Conservation (phyloP, 2,113 vertebrate species). For the Ctenodactylus gundi region DNA sequence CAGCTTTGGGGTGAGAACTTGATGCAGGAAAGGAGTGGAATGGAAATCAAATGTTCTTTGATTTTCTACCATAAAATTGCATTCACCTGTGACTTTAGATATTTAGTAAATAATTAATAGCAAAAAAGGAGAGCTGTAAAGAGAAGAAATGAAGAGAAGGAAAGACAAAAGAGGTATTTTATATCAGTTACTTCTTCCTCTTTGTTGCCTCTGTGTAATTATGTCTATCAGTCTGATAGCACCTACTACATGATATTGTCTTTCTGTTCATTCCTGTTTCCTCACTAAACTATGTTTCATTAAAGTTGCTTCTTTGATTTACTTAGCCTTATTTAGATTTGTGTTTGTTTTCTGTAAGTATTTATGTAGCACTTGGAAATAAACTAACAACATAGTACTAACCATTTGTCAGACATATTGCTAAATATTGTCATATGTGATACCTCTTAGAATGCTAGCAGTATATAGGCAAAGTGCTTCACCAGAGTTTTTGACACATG, state of each 20-base stretch:
- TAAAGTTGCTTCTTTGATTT: not conserved
- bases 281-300: not conserved
- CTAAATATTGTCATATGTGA: not conserved
- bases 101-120: not conserved
- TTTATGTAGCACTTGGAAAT: not conserved
- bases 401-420: not conserved
- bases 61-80: not conserved
- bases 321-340: not conserved
- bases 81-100: not conserved
- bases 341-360: not conserved
- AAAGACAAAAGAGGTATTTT: not conserved
- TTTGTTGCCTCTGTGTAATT: not conserved
- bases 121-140: not conserved
- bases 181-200: not conserved
- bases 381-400: not conserved
- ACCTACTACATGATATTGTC: not conserved
- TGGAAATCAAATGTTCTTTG: not conserved
- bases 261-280: not conserved
- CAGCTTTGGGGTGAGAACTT: not conserved
- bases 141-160: not conserved
- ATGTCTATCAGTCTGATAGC: not conserved
- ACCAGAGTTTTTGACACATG: not conserved
- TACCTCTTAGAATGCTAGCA: not conserved
- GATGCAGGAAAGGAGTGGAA: not conserved
- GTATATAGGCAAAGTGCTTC: not conserved